Percentiles rank a stretch among this genome's conserved stretches.
Conservation (phyloP, 1,140 invertebrate species). For the Drosophila albomicans region DNA sequence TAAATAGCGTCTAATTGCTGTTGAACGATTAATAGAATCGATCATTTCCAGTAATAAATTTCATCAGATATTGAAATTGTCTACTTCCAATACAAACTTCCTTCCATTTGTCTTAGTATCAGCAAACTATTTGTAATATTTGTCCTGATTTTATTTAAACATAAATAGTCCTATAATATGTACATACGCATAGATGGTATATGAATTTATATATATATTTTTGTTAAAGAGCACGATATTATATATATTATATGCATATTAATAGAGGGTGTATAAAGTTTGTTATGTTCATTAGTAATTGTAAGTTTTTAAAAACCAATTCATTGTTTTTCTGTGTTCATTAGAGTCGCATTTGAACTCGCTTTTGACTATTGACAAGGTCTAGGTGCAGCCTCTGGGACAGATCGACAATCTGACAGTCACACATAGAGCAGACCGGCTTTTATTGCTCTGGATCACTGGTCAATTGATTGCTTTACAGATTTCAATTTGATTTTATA, state of each 20-base stretch:
- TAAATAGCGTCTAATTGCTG: no score
- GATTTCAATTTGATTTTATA: constrained; percentile 63
- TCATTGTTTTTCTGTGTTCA: constrained; percentile 70
- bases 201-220: no score
- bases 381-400: constrained; percentile 72
- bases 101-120: no score
- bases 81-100: no score
- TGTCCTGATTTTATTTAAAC: no score
- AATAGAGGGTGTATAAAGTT: constrained; percentile 18
- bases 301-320: constrained; percentile 59
- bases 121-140: no score
- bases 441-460: constrained; percentile 58
- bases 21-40: no score
- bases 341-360: constrained; percentile 54
- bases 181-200: no score
- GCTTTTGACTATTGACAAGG: constrained; percentile 74
- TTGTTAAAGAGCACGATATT: no score
- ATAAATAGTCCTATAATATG: no score
- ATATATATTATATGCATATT: not conserved
- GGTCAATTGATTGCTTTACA: constrained; percentile 64
- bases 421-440: constrained; percentile 27
- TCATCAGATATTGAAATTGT: no score
- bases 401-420: constrained; percentile 12
- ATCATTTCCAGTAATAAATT: no score
- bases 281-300: constrained; percentile 50